Conservation (phyloP, 35 echinoderm and acorn worm genomes). For the Apostichopus californicus region DNA sequence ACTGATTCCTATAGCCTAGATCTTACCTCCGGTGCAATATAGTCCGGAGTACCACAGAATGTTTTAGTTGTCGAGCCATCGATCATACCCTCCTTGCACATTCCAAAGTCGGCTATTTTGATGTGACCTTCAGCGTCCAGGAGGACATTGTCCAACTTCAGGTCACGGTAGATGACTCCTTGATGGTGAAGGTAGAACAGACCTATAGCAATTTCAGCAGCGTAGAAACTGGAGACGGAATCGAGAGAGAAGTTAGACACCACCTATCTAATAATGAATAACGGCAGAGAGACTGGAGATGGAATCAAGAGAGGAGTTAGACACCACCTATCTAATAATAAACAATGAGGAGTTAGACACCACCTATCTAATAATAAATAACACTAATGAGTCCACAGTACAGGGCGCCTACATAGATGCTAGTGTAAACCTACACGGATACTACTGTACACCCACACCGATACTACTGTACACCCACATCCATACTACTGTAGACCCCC, state of each 20-base stretch:
- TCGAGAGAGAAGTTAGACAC: neutral
- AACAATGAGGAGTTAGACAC: neutral
- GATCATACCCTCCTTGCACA: conserved; percentile 96
- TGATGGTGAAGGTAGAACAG: conserved; percentile 92
- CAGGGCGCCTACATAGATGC: no score
- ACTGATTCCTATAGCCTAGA: no score
- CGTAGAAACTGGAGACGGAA: conserved; percentile 24
- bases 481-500: no score
- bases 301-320: neutral
- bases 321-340: neutral
- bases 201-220: conserved; percentile 91
- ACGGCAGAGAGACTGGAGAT: conserved; percentile 32
- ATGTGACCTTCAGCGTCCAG: conserved; percentile 93
- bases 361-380: no score
- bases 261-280: neutral
- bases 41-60: conserved; percentile 98
- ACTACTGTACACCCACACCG: no score
- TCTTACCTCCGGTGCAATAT: conserved; percentile 96
- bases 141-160: conserved; percentile 96
- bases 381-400: no score
- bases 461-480: no score
- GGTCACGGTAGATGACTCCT: conserved; percentile 88
- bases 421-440: no score
- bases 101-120: conserved; percentile 99
- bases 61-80: conserved; percentile 86